Conservation (phyloP, 1,140 invertebrate species). For the Trinorchestia longiramus region DNA sequence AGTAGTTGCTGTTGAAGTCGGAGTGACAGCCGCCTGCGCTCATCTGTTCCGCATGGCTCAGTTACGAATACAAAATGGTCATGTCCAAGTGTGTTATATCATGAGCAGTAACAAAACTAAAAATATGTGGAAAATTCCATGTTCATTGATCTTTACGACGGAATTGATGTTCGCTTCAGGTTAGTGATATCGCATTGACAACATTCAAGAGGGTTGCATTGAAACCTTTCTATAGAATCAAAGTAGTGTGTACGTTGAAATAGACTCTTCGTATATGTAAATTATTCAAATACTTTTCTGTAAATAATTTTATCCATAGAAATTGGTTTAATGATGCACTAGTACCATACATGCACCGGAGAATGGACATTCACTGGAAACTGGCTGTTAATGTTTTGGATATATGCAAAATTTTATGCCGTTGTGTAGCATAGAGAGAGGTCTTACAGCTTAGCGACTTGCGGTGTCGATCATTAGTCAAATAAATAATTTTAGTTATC, state of each 20-base stretch:
- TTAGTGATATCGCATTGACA: neutral
- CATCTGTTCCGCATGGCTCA: too few relatives aligned
- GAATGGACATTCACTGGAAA: neutral
- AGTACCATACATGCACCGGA: neutral
- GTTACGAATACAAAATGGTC: too few relatives aligned
- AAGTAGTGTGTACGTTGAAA: neutral
- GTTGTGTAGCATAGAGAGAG: neutral
- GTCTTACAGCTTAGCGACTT: neutral
- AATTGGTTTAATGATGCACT: neutral
- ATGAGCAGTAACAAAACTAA: too few relatives aligned
- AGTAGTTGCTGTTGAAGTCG: too few relatives aligned
- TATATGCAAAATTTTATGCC: neutral
- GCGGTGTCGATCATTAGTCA: neutral
- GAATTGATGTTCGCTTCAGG: neutral
- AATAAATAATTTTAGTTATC: neutral
- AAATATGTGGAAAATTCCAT: neutral
- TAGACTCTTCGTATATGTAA: neutral
- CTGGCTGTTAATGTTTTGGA: neutral
- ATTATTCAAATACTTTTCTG: neutral
- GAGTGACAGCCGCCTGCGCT: too few relatives aligned
- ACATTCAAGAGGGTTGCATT: neutral
- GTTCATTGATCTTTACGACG: neutral
- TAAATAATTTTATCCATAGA: neutral
- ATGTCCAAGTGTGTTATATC: too few relatives aligned
- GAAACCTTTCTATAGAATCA: neutral